These are phyloP conservation scores for Orthosia gothica DNA, from an alignment of 2,888 invertebrate genomes.

Conservation along the genomic window DNA sequence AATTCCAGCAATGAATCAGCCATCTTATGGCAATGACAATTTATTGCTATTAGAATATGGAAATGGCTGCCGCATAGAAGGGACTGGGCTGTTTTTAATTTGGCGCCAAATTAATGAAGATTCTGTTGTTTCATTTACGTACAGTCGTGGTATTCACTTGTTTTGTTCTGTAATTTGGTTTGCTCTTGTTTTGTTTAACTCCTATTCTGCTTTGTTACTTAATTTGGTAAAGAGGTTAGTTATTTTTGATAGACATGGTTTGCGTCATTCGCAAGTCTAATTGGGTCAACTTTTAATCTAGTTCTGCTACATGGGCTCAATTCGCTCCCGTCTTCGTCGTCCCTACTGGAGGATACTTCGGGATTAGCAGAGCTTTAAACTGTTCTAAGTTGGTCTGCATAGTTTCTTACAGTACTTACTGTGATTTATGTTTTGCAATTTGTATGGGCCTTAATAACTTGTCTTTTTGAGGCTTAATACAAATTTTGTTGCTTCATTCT, in stretches of 20 bases:
- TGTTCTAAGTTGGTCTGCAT: constrained; percentile 50
- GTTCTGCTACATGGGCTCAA: constrained; percentile 12
- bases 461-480: constrained; percentile 69
- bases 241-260: constrained; percentile 9
- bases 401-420: constrained; percentile 53
- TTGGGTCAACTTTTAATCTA: constrained; percentile 43
- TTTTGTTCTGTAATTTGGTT: constrained; percentile 67
- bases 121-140: constrained; percentile 79
- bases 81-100: constrained; percentile 86
- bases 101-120: constrained; percentile 84
- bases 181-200: constrained; percentile 59
- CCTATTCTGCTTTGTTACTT: constrained; percentile 24
- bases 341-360: constrained; percentile 38
- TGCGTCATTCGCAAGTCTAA: constrained; percentile 8
- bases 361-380: constrained; percentile 62
- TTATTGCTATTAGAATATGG: constrained; percentile 85
- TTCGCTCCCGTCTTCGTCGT: constrained; percentile 22
- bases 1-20: constrained; percentile 62
- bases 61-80: constrained; percentile 77
- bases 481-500: constrained; percentile 78
- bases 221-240: neutral
- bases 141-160: constrained; percentile 68
- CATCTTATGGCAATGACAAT: constrained; percentile 80
- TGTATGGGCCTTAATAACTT: constrained; percentile 23
- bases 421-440: constrained; percentile 47